phyloP scores from a whole-genome alignment of 2,113 vertebrate genomes.

The Silurus glanis region DNA sequence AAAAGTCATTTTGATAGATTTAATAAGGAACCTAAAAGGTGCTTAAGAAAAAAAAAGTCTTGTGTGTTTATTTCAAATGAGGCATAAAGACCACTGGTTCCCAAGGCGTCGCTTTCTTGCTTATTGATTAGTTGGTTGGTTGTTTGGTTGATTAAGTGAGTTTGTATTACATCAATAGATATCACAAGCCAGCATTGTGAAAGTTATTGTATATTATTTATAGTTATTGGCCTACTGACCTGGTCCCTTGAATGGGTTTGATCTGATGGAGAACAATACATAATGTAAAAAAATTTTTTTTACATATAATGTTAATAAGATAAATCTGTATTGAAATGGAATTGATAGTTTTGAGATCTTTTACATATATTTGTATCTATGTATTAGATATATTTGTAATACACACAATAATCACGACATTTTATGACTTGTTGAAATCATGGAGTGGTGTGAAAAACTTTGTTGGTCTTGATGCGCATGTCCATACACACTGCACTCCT shows the following conservation, averaged over 20 bases:
- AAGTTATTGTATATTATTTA: not conserved
- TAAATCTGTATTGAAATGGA: not conserved
- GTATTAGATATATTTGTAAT: no score
- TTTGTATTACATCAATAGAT: not conserved
- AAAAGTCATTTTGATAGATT: not conserved
- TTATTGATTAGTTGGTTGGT: no score
- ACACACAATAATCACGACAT: not conserved
- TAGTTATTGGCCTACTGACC: not conserved
- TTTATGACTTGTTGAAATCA: not conserved
- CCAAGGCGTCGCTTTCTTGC: not conserved
- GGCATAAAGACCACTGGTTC: not conserved
- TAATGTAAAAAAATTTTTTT: not conserved
- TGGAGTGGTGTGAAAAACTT: no score
- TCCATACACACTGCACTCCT: not conserved
- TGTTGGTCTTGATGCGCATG: not conserved
- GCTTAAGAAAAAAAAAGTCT: not conserved
- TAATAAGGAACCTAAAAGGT: not conserved
- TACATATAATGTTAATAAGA: not conserved
- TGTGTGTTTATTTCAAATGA: no score
- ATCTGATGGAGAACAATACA: no score
- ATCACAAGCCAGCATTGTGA: not conserved
- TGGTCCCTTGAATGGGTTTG: not conserved
- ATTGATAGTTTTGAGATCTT: no score
- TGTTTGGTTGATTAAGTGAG: no score
- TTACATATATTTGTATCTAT: no score